Evolutionary conservation across 2,888 invertebrate species (phyloP).

Genomic region (Schrankia costaestrigalis): DNA sequence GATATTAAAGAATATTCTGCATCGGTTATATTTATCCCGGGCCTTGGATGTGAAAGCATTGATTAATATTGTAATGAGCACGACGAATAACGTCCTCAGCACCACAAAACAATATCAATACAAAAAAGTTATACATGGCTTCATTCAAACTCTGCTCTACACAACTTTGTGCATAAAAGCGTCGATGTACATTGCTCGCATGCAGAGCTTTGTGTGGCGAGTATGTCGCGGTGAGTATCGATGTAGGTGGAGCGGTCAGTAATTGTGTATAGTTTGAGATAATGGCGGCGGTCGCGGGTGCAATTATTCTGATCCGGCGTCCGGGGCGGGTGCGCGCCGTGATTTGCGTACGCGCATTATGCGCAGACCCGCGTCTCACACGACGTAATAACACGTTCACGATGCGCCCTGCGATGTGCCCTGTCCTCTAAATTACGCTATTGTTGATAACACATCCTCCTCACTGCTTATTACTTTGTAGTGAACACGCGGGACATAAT

Average conservation of each 20-base stretch:
- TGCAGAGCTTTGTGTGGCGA: not conserved
- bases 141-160: not conserved
- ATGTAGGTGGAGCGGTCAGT: slow-evolving; percentile 46
- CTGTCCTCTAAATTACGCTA: slow-evolving; percentile 38
- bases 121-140: slow-evolving; percentile 3
- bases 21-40: slow-evolving; percentile 52
- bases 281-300: slow-evolving; percentile 60
- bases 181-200: slow-evolving; percentile 9
- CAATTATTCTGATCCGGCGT: slow-evolving; percentile 66
- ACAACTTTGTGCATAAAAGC: not conserved
- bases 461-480: slow-evolving; percentile 6
- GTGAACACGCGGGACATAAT: slow-evolving; percentile 2
- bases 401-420: slow-evolving; percentile 13
- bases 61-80: slow-evolving; percentile 76
- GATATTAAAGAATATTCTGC: slow-evolving; percentile 54
- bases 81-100: slow-evolving; percentile 42
- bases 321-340: slow-evolving; percentile 36
- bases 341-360: slow-evolving; percentile 64
- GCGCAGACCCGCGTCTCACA: slow-evolving; percentile 13
- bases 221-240: slow-evolving; percentile 1
- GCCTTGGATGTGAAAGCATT: slow-evolving; percentile 57
- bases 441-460: slow-evolving; percentile 15
- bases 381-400: slow-evolving; percentile 40
- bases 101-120: slow-evolving; percentile 20
- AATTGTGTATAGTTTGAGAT: slow-evolving; percentile 70